Evolutionary conservation across 2,113 vertebrate genomes (phyloP).

Genomic region (Dinomys branickii): DNA sequence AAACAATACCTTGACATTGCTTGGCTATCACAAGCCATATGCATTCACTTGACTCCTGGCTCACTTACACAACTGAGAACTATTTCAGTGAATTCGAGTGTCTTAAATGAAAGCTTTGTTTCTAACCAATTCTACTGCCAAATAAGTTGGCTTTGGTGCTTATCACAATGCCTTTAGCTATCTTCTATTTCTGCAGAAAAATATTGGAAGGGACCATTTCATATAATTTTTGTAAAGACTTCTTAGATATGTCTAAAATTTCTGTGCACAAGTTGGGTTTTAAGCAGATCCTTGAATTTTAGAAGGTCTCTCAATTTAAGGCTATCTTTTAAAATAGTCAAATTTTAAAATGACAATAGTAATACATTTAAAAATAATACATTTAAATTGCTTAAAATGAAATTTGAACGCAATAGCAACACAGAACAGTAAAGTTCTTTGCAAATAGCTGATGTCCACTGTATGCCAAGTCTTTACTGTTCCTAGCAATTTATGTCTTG

Average conservation of each 20-base stretch:
- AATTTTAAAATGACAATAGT: not conserved
- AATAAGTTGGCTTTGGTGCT: not conserved
- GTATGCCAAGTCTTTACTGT: not conserved
- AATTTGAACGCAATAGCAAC: slow-evolving; percentile 23
- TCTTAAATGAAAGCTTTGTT: not conserved
- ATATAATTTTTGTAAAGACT: not conserved
- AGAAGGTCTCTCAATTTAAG: not conserved
- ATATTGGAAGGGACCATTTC: not conserved
- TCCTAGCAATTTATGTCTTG: not conserved
- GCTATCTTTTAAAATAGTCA: slow-evolving; percentile 1
- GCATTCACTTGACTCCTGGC: not conserved
- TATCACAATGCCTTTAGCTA: not conserved
- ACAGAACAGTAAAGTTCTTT: not conserved
- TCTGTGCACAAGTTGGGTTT: not conserved
- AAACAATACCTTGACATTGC: not conserved
- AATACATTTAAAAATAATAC: not conserved
- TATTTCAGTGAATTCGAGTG: not conserved
- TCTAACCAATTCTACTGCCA: not conserved
- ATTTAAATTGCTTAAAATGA: not conserved
- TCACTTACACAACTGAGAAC: not conserved
- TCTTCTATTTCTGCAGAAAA: not conserved
- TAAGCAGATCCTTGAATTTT: not conserved
- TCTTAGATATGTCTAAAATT: not conserved
- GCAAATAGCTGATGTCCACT: not conserved
- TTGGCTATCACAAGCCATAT: not conserved